Evolutionary conservation across 2,797 vertebrate species (phyloP).

Genomic region (Nyctalus aviator): DNA sequence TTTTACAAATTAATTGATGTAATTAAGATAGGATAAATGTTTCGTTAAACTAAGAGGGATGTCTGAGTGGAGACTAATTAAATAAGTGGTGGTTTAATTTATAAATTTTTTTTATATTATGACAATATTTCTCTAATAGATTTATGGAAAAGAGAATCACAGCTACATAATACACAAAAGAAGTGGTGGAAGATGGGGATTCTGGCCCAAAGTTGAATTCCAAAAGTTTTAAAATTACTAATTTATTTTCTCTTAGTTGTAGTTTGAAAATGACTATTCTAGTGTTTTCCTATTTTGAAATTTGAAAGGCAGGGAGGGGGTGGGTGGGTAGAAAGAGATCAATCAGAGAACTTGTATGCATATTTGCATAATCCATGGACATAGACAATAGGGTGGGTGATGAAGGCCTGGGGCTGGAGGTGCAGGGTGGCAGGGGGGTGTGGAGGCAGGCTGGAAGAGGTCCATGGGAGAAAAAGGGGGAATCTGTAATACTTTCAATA

Average conservation of each 20-base stretch:
- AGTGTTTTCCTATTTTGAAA: not conserved
- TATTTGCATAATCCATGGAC: too few relatives aligned
- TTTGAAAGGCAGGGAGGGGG: not conserved
- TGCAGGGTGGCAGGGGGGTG: too few relatives aligned
- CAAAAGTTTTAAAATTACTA: not conserved
- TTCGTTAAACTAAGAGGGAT: not conserved
- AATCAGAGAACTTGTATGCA: too few relatives aligned
- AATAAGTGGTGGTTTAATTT: conserved; percentile 56
- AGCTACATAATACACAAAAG: not conserved
- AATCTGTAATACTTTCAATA: too few relatives aligned
- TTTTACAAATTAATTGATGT: conserved; percentile 41
- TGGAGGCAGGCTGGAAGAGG: too few relatives aligned
- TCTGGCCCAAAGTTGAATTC: not conserved
- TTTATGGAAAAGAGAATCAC: conserved; percentile 24
- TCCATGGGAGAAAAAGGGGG: too few relatives aligned
- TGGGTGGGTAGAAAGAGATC: too few relatives aligned
- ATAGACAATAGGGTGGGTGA: too few relatives aligned
- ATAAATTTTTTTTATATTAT: conserved; percentile 45
- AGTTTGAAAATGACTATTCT: not conserved
- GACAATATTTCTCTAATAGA: not conserved
- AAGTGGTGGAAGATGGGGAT: not conserved
- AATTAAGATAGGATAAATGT: not conserved
- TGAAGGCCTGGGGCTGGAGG: too few relatives aligned
- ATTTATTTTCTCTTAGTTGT: not conserved
- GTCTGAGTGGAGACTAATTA: conserved; percentile 20